phyloP scores from a whole-genome alignment of 2,888 invertebrate species.

The Achlya flavicornis region DNA sequence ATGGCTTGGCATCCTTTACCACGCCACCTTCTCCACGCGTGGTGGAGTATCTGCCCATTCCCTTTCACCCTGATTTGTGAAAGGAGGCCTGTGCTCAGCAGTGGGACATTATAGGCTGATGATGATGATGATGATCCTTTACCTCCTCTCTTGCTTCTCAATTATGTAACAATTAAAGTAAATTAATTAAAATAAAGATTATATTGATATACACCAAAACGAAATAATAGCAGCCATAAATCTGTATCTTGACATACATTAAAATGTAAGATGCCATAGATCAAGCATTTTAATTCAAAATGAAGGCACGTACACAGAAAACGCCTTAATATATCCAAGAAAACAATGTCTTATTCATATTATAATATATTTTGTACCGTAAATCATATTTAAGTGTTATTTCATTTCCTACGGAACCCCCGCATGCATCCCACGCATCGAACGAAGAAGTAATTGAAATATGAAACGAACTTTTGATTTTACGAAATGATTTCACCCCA shows the following conservation, averaged over 20 bases:
- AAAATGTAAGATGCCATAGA: constrained; percentile 21
- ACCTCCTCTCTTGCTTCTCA: background rate
- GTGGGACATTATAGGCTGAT: too few species aligned
- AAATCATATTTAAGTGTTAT: constrained; percentile 83
- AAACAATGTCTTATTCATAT: constrained; percentile 79
- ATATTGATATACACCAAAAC: too few species aligned
- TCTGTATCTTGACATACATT: background rate
- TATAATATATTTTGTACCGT: constrained; percentile 77
- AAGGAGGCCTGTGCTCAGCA: too few species aligned
- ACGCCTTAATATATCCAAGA: constrained; percentile 70
- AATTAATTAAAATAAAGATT: too few species aligned
- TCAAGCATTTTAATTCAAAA: constrained; percentile 50
- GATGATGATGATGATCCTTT: too few species aligned
- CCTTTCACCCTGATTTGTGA: too few species aligned
- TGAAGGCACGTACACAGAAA: constrained; percentile 61
- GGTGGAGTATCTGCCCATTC: too few species aligned
- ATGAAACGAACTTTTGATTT: constrained; percentile 82
- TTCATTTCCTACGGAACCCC: constrained; percentile 78
- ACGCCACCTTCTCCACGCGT: too few species aligned
- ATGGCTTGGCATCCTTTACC: background rate
- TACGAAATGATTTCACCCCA: constrained; percentile 72
- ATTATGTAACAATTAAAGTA: background rate
- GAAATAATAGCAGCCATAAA: background rate
- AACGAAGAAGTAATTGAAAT: constrained; percentile 83
- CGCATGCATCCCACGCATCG: constrained; percentile 78